Evolutionary conservation across 1,140 invertebrate genomes (phyloP), one percentile per base, ranked within the genome.

Genomic region (Drosophila trapezifrons): DNA sequence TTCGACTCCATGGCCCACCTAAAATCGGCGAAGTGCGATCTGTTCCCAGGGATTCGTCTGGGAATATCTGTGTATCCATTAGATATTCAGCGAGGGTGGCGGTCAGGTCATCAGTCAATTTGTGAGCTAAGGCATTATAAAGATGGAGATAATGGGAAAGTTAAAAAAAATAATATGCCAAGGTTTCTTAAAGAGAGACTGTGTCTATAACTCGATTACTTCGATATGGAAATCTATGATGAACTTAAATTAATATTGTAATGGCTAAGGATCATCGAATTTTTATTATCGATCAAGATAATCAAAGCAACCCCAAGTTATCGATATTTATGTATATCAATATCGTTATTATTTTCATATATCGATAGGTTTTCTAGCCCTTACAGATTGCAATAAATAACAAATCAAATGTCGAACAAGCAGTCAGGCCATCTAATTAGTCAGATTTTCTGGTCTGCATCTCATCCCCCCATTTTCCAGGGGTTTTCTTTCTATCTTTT

Each of bases 61-160:
- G 60, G 43, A 27, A 40, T 58, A 78, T 51, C 27, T 58, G 49
- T 59, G 66, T 73, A 86, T 85, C 70, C 54, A 78, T 76, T 65
- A 76, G 80, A 76, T 84, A 72, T 49, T 38, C 40, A 57, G 40
- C 47, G 37, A 66, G 43, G 64, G 46, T 40, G 55, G 20, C 76
- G 67, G 46, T 37, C 51, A 60, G 83, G 83, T 86, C 83, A 86
- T 73, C 60, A 64, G 64, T 86, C 64, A 86, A 87, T 86, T 86
- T 87, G 79, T 76, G 66, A 20, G 55, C n/a, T 35, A 25, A 37
- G 42, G 17, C 47, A 67, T 54, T 71, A 62, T 47, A 77, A 77
- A 40, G 64, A 10, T 35, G 67, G 46, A 63, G 54, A 57, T 49
- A 47, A 66, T 80, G 64, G 49, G 49, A 52, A 18, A 9, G 17